phyloP scores from a whole-genome alignment of 2,888 invertebrate species.

The Brachypalpus laphriformis region DNA sequence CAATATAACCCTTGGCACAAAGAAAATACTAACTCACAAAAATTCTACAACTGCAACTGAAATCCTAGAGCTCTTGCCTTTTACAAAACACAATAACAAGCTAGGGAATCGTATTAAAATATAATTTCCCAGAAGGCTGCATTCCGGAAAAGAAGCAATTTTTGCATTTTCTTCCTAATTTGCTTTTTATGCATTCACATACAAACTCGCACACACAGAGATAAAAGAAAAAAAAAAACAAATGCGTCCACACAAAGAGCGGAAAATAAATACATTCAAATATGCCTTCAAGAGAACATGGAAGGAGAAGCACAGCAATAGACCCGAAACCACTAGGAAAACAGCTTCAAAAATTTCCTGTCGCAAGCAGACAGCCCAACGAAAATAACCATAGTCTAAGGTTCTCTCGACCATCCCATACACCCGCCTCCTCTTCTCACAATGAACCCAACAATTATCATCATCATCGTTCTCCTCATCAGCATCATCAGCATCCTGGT shows the following conservation, averaged over 20 bases:
- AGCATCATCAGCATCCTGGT: constrained; percentile 22
- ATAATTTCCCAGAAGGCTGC: constrained; percentile 53
- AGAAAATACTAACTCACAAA: constrained; percentile 5
- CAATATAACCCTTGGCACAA: not conserved
- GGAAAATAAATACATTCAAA: constrained; percentile 14
- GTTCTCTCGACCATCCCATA: constrained; percentile 4
- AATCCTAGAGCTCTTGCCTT: not conserved
- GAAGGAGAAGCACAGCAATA: constrained; percentile 25
- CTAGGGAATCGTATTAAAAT: constrained; percentile 36
- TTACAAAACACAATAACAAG: not conserved
- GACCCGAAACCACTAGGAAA: constrained; percentile 48
- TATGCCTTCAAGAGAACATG: constrained; percentile 11
- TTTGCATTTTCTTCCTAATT: constrained; percentile 48
- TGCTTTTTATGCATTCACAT: constrained; percentile 11
- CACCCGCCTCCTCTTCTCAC: not conserved
- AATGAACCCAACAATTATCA: constrained; percentile 43
- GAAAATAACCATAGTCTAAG: constrained; percentile 47
- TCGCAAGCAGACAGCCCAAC: constrained; percentile 53
- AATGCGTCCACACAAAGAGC: not conserved
- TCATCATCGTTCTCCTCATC: constrained; percentile 53
- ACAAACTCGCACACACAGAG: not conserved
- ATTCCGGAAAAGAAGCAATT: constrained; percentile 37
- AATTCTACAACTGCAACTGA: constrained; percentile 7
- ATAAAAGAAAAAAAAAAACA: not conserved
- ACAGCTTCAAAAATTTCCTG: constrained; percentile 67